Percentiles rank a stretch among this genome's conserved stretches.
These are phyloP conservation scores for Erebia aethiops DNA, from an alignment of 2,888 invertebrate species.

Conservation along the genomic window DNA sequence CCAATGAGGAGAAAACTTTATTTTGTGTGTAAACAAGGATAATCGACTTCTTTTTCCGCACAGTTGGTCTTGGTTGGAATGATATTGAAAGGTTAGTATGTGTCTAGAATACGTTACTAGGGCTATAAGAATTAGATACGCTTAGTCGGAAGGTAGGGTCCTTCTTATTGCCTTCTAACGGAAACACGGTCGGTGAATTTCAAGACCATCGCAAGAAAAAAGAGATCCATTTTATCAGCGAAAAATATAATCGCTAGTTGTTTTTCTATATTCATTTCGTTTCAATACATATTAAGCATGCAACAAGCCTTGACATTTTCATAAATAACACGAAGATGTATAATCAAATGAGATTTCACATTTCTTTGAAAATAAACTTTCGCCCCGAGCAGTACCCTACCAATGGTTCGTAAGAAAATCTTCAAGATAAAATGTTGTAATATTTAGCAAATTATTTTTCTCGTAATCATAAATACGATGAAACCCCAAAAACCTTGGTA, in stretches of 20 bases:
- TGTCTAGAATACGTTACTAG: constrained; percentile 69
- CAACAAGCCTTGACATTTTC: too few relatives aligned
- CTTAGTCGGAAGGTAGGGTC: constrained; percentile 11
- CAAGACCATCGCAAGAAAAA: background rate
- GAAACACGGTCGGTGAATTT: constrained; percentile 14
- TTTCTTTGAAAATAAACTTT: background rate
- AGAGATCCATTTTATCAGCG: background rate
- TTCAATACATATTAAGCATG: background rate
- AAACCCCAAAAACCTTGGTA: constrained; percentile 41
- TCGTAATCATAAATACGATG: constrained; percentile 32
- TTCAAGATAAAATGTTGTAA: background rate
- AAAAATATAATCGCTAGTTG: background rate
- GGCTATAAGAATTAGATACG: constrained; percentile 22
- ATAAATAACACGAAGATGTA: too few relatives aligned
- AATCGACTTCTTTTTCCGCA: constrained; percentile 67
- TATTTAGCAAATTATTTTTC: constrained; percentile 26
- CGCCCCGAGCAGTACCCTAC: background rate
- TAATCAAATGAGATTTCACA: background rate
- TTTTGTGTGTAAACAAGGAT: constrained; percentile 77
- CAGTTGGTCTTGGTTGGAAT: constrained; percentile 57
- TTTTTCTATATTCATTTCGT: background rate
- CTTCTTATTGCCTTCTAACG: constrained; percentile 23
- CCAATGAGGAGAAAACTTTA: constrained; percentile 79
- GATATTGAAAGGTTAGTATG: constrained; percentile 68
- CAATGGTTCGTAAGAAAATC: background rate